These are phyloP conservation scores for Halcyon senegalensis DNA, from an alignment of 2,113 vertebrate species.

Conservation along the genomic window DNA sequence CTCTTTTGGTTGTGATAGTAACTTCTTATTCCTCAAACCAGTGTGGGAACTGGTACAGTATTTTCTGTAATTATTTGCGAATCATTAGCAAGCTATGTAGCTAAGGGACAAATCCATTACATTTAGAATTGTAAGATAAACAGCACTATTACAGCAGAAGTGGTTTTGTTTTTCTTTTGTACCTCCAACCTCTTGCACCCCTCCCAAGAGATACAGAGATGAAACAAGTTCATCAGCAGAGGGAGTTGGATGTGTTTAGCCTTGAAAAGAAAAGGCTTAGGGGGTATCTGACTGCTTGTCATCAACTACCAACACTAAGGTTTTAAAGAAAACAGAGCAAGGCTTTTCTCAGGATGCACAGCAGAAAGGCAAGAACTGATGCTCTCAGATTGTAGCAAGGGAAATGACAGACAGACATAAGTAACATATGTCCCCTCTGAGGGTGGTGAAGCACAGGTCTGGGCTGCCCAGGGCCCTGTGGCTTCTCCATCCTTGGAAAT, in stretches of 20 bases:
- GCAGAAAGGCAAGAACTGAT: not conserved
- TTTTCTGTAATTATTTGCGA: not conserved
- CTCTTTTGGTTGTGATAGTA: not conserved
- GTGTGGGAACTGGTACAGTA: not conserved
- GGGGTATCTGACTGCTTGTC: not conserved
- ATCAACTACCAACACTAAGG: not conserved
- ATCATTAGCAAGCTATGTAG: not conserved
- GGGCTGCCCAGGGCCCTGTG: not conserved
- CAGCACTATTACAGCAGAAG: not conserved
- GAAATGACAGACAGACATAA: not conserved
- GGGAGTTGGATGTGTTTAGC: not conserved
- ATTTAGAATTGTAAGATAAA: not conserved
- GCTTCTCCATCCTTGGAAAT: not conserved
- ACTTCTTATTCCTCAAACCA: not conserved
- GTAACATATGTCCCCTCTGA: not conserved
- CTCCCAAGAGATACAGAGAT: not conserved
- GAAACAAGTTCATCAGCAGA: not conserved
- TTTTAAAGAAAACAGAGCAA: not conserved
- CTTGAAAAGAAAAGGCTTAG: not conserved
- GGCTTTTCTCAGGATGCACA: not conserved
- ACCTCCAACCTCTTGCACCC: not conserved
- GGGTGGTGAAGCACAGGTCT: not conserved
- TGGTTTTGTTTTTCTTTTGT: not conserved
- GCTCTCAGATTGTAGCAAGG: not conserved
- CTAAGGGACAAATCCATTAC: not conserved